Evolutionary conservation across 2,888 invertebrate genomes (phyloP), one percentile per base, ranked within the genome.

Genomic region (Parasteatoda lunata): DNA sequence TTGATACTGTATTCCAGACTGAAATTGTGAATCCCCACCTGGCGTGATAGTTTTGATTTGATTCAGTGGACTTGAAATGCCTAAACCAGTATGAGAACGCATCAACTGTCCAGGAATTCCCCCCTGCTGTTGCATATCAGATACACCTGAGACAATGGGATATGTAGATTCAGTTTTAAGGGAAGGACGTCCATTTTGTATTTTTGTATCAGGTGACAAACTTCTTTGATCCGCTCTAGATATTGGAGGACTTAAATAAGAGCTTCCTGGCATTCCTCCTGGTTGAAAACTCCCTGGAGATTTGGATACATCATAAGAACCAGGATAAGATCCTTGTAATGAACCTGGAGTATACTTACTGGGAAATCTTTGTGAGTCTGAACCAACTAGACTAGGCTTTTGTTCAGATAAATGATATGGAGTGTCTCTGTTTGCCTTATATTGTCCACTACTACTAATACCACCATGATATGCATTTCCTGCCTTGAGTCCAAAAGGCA

Each of bases 401-500:
- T 64, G 76, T n/a, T 71, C 77, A 15, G 76, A 52, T 13, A 59
- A 66, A 13, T 65, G 59, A 52, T 86, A 80, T 7, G 85, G 81
- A 2, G 69, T 73, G n/a, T 30, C 13, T 59, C 82, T 71, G 4
- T 70, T 79, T 47, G 69, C 52, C 13, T 79, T 83, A 59, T 83
- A 88, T n/a, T 79, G 83, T 4, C 88, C 88, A 45, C 52, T 73
- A 71, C 82, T 88, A 11, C 70, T 69, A 15, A 84, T 54, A 6
- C 78, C 88, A 8, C 83, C 79, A 72, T 76, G 9, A 47, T 88
- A 84, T 11, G 79, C 54, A 71, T 73, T 88, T 9, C 88, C 88
- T n/a, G 83, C 78, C n/a, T 45, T 69, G 15, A 88, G 64, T 7
- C 88, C 88, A 51, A 88, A 59, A 5, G 88, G 88, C 54, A 79